A percentile compares a stretch with the other conserved stretches of the same genome.
Conservation (phyloP, 2,888 invertebrate species). For the Melieria crassipennis region DNA sequence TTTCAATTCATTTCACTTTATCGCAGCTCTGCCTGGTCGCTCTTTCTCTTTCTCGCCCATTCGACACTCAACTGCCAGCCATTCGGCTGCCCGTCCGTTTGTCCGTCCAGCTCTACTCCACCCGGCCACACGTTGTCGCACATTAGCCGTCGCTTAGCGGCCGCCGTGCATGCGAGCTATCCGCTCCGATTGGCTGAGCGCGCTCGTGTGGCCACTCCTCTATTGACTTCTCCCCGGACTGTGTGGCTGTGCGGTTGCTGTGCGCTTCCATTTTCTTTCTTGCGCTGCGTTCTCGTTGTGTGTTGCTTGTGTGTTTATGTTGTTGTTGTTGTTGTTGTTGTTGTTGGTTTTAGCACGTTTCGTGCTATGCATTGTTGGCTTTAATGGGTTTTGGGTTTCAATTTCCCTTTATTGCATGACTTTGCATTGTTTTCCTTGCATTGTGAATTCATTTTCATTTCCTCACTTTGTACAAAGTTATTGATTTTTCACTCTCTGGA, state of each 20-base stretch:
- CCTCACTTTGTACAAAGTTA: background rate
- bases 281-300: conserved; percentile 25
- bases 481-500: background rate
- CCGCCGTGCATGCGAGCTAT: conserved; percentile 24
- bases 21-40: background rate
- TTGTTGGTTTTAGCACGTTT: conserved; percentile 32
- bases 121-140: conserved; percentile 7
- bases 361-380: conserved; percentile 4
- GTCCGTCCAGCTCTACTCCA: no score
- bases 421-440: conserved; percentile 29
- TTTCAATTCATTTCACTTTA: background rate
- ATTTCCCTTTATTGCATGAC: background rate
- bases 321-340: conserved; percentile 15
- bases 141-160: background rate
- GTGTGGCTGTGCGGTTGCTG: conserved; percentile 6
- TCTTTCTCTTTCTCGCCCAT: conserved; percentile 2
- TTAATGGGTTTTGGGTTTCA: conserved; percentile 13
- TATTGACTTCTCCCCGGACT: conserved; percentile 36
- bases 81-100: no score
- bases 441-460: conserved; percentile 39
- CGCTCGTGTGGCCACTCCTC: conserved; percentile 43
- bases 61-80: conserved; percentile 1
- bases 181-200: conserved; percentile 44
- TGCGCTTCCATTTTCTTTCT: conserved; percentile 19
- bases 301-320: conserved; percentile 14